phyloP scores from a whole-genome alignment of 1,140 invertebrate species.

The Zaprionus africanus region DNA sequence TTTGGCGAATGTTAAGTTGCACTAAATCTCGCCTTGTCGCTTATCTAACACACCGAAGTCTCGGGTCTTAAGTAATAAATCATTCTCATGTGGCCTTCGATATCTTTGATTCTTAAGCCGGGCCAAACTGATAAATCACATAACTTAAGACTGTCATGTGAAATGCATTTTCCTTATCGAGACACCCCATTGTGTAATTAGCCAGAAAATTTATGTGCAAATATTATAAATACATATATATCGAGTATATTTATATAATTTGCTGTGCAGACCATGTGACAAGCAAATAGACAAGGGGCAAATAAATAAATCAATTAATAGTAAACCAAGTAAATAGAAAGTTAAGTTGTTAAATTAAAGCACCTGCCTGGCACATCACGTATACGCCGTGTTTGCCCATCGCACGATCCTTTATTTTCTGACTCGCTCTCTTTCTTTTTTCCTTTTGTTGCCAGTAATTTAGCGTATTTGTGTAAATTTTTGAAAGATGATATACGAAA shows the following conservation, averaged over 20 bases:
- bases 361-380: conserved; percentile 5
- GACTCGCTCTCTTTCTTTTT: conserved; percentile 28
- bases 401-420: conserved; percentile 18
- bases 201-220: conserved; percentile 1
- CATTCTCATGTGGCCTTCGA: conserved; percentile 48
- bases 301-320: conserved; percentile 23
- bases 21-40: conserved; percentile 28
- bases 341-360: background rate
- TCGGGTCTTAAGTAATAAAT: conserved; percentile 55
- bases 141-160: conserved; percentile 42
- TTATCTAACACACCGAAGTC: conserved; percentile 49
- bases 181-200: conserved; percentile 11
- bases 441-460: background rate
- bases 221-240: background rate
- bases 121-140: conserved; percentile 57
- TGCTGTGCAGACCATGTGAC: conserved; percentile 41
- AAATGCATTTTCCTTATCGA: conserved; percentile 57
- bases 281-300: conserved; percentile 27
- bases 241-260: conserved; percentile 8
- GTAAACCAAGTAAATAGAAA: background rate
- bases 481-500: conserved; percentile 39
- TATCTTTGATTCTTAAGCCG: conserved; percentile 46
- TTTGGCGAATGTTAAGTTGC: conserved; percentile 38
- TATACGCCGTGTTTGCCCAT: conserved; percentile 17
- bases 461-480: conserved; percentile 54